Evolutionary conservation across 2,113 vertebrate species (phyloP), one percentile per base, ranked within the genome.

Genomic region (Bungarus multicinctus): DNA sequence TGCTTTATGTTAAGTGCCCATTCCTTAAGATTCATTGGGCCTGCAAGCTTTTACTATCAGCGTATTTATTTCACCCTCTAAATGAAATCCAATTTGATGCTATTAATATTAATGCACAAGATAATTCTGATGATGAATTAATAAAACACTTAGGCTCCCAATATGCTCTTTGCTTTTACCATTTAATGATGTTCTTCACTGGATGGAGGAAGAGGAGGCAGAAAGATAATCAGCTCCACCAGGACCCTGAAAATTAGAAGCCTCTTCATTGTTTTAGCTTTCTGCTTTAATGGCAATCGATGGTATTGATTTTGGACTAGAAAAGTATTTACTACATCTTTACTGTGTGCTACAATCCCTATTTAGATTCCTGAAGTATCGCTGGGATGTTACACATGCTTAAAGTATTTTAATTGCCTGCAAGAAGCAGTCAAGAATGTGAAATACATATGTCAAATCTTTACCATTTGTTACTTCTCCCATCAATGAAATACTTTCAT

Each of bases 81-180:
- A 98, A 98, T 98, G 97, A 98, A 98, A 98, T 98, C 97, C 98
- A 98, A 98, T 98, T 98, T 98, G 98, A 97, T 92, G 97, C 97
- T 97, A 98, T 98, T 98, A 98, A 98, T 98, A 99, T 98, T 98
- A 98, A 98, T 98, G 98, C 96, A 93, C 96, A 97, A 98, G 98
- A 98, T 98, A 97, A 98, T 98, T 98, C 97, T 98, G 97, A 98
- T 98, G 98, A 98, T 98, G 98, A 99, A 99, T 98, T 98, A 99
- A 98, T 98, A 98, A 99, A 98, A 97, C 98, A 96, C 97, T 98
- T 97, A 96, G 97, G 96, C 98, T 98, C 96, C 97, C 97, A 88
- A 94, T 97, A 97, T 96, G 97, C 97, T 98, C 97, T 98, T 98
- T 98, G 98, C 98, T 98, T 97, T 97, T 95, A 98, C 98, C 97